Base-by-base conservation (phyloP, 2,797 vertebrate species). In the Bradypus variegatus region DNA sequence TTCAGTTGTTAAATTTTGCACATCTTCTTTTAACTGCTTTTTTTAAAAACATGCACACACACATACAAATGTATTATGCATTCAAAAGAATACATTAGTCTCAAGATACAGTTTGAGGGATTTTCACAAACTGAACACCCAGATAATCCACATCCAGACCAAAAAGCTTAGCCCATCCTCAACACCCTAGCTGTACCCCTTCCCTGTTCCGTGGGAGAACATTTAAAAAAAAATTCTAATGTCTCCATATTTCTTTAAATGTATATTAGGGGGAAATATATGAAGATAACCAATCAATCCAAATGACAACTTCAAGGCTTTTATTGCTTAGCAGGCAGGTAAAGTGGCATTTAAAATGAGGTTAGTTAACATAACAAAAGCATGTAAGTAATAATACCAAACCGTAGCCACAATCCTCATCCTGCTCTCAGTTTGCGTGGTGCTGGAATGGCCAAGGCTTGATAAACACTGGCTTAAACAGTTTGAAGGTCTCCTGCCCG, bases 131-230 rank as follows among this genome's bases (percentile, higher is more conserved):
- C 36, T 8, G 6, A 73, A 45, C 45, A 72, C 27, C 55, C 25
- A 14, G 25, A 60, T 36, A 62, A n/a, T 33, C 70, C 41, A 41
- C 29, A 67, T 12, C 21, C n/a, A 92, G 75, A 38, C 31, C 13
- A 23, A 3, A 31, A 65, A 12, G 18, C 38, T 41, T 50, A 50
- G 50, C 50, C 9, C 13, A 12, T 14, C 4, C 0, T 2, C 16
- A 9, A 2, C 15, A n/a, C 33, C 53, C 38, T 4, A 2, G 19
- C 5, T 2, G 11, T 0, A 2, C 29, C 14, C 31, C 2, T 18
- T 19, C 23, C 16, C 62, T 15, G 16, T 23, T 41, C 27, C 38
- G 53, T 62, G 19, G 33, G 14, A 6, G 53, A n/a, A 78, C 12
- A 1, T 53, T 58, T 7, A 58, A 58, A 58, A 58, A 55, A 31